Base-by-base conservation (phyloP, 2,888 invertebrate genomes). In the Hirtodrosophila confusa region DNA sequence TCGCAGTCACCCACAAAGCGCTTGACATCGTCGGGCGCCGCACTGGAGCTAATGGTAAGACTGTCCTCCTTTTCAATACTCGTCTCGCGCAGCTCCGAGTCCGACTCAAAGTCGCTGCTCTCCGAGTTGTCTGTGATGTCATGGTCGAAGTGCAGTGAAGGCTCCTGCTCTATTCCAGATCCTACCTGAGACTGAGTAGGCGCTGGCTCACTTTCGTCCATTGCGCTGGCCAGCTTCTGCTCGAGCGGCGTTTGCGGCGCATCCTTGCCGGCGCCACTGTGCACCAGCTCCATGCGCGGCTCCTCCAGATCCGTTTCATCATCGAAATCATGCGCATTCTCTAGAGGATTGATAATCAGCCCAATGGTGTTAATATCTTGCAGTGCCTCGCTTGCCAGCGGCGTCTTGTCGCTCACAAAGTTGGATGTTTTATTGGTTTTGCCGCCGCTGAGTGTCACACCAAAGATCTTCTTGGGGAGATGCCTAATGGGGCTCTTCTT, bases 321-420 rank as follows among this genome's bases (percentile, higher is more conserved):
- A 56, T 91, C 90, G 58, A 91, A 88, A 63, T 91, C 92, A 5
- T 89, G 85, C 0, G 91, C 89, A 70, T 88, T 90, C 61, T 91
- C 91, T 1, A 95, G 92, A 84, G 95, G 95, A 41, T 95, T 93
- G 56, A 95, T 93, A 39, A 95, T 93, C 5, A 94, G 93, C 17
- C 95, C 93, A 60, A 93, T 93, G 12, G 92, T 91, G 9, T 72
- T 83, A 1, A 86, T 49, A 44, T 89, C 88, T 54, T 82, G 75
- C 12, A 65, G 31, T 0, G 75, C 78, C 27, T 87, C 90, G 17
- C 69, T 77, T 0, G 66, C 72, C n/a, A 78, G 40, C 3, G 80
- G 78, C 3, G 83, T 69, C 39, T 90, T 89, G 49, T 91, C 90
- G 57, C 91, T 91, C 2, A 92, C 89, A 71, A 91, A 91, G 56